phyloP scores from a whole-genome alignment of 1,140 invertebrate genomes.

The Cydia splendana region DNA sequence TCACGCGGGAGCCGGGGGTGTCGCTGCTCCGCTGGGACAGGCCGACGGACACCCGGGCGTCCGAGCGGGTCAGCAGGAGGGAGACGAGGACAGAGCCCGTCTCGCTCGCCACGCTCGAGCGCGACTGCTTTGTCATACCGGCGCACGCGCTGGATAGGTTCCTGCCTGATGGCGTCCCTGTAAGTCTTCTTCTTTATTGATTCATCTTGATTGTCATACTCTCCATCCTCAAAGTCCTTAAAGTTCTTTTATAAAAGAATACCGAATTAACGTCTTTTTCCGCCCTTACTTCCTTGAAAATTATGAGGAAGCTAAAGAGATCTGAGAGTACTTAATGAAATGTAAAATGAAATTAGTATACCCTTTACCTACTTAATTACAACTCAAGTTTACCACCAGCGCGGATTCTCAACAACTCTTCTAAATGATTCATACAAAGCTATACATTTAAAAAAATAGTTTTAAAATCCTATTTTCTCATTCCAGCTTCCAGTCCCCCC shows the following conservation, averaged over 20 bases:
- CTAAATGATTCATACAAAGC: too few species aligned
- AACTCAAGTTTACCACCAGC: too few species aligned
- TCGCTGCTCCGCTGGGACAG: slow-evolving; percentile 75
- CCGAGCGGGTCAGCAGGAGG: slow-evolving; percentile 26
- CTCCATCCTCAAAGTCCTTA: too few species aligned
- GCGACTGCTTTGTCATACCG: slow-evolving; percentile 94
- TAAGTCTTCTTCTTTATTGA: slow-evolving; percentile 72
- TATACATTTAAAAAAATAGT: background rate
- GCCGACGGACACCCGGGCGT: slow-evolving; percentile 40
- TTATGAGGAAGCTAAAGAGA: too few species aligned
- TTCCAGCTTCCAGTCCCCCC: slow-evolving; percentile 78
- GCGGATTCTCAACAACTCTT: too few species aligned
- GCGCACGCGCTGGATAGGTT: slow-evolving; percentile 91
- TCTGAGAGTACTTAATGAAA: too few species aligned
- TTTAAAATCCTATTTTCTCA: slow-evolving; percentile 28
- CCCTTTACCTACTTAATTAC: too few species aligned
- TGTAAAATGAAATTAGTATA: too few species aligned
- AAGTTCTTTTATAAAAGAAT: too few species aligned
- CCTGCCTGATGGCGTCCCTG: slow-evolving; percentile 91
- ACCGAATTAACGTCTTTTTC: too few species aligned
- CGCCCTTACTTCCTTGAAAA: too few species aligned
- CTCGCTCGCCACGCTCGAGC: slow-evolving; percentile 87
- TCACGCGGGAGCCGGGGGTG: slow-evolving; percentile 71
- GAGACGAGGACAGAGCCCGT: slow-evolving; percentile 81
- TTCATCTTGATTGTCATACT: too few species aligned